Evolutionary conservation across 2,113 vertebrate species (phyloP).

Genomic region (Heptranchias perlo): DNA sequence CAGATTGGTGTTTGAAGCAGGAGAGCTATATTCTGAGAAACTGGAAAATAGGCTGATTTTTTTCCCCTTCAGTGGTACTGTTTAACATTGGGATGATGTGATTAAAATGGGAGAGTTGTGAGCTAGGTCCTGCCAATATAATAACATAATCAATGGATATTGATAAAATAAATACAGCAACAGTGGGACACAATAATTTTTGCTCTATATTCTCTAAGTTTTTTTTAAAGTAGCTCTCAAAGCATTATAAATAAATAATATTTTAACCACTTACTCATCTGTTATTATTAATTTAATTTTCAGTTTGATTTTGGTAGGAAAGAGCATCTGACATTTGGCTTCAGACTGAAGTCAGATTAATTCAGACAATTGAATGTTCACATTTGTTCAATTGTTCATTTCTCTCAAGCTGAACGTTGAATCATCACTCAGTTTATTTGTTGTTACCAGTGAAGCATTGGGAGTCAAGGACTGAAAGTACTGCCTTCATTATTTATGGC

Average conservation of each 20-base stretch:
- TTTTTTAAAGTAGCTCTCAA: not conserved
- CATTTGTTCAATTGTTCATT: not conserved
- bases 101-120: not conserved
- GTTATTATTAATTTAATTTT: not conserved
- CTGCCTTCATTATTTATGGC: not conserved
- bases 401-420: not conserved
- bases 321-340: not conserved
- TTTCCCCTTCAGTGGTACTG: not conserved
- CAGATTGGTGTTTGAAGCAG: not conserved
- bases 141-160: not conserved
- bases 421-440: not conserved
- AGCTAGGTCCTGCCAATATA: not conserved
- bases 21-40: not conserved
- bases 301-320: not conserved
- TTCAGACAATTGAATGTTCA: slow-evolving; percentile 1
- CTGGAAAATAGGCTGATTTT: not conserved
- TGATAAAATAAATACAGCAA: not conserved
- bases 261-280: not conserved
- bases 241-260: not conserved
- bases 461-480: not conserved
- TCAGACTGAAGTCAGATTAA: not conserved
- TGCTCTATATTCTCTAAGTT: not conserved
- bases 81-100: not conserved
- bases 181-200: not conserved
- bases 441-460: not conserved